These are phyloP conservation scores for Callipepla californica DNA, from an alignment of 2,113 vertebrate species.

Conservation along the genomic window DNA sequence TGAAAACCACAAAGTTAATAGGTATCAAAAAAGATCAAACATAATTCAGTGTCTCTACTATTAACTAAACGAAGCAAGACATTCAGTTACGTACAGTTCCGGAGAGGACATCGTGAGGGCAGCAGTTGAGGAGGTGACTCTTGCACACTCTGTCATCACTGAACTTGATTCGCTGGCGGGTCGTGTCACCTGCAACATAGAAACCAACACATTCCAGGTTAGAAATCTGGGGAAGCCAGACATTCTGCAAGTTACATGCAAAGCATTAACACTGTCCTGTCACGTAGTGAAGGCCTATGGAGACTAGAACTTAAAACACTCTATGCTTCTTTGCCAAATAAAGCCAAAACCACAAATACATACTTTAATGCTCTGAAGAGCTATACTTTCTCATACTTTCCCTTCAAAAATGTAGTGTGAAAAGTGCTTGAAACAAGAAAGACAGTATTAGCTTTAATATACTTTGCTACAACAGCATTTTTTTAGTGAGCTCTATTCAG, in stretches of 20 bases:
- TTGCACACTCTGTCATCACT: constrained; percentile 98
- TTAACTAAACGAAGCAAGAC: neutral
- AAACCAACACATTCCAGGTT: constrained; percentile 73
- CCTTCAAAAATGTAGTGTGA: constrained; percentile 28
- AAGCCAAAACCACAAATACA: neutral
- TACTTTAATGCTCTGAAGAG: constrained; percentile 21
- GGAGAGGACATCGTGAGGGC: constrained; percentile 97
- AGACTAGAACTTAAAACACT: constrained; percentile 56
- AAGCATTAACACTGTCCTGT: constrained; percentile 5
- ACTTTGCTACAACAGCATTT: constrained; percentile 29
- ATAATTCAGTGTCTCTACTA: neutral
- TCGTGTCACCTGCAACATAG: constrained; percentile 90
- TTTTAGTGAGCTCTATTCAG: constrained; percentile 38
- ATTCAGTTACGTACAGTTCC: constrained; percentile 90
- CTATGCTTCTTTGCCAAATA: constrained; percentile 12
- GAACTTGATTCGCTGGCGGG: constrained; percentile 98
- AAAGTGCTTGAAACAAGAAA: constrained; percentile 45
- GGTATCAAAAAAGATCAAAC: neutral
- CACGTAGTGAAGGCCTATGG: neutral
- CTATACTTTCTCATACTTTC: constrained; percentile 3
- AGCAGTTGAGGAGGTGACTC: constrained; percentile 98
- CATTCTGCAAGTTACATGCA: constrained; percentile 56
- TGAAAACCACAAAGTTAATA: neutral
- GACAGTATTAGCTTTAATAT: constrained; percentile 33
- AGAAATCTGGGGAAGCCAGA: constrained; percentile 43